Percentiles rank a stretch among this genome's conserved stretches.
These are phyloP conservation scores for Alcedo atthis DNA, from an alignment of 2,797 vertebrate species.

Conservation along the genomic window DNA sequence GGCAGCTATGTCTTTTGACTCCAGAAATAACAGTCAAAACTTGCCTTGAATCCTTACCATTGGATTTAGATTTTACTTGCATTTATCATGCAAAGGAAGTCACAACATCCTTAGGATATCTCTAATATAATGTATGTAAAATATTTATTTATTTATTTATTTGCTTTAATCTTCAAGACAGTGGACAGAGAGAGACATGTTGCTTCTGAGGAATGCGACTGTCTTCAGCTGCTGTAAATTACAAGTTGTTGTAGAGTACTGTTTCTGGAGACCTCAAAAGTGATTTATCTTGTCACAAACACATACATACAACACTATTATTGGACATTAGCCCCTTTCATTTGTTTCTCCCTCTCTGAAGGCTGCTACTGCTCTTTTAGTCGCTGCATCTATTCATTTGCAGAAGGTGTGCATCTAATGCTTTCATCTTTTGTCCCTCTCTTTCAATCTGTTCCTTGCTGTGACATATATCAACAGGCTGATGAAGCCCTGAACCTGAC, in stretches of 20 bases:
- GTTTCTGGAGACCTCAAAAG: background rate
- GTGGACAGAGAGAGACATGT: background rate
- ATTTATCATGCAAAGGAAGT: background rate
- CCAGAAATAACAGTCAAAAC: background rate
- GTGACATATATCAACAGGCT: background rate
- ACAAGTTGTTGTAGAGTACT: background rate
- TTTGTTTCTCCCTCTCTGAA: background rate
- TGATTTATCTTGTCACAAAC: background rate
- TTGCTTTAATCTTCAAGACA: background rate
- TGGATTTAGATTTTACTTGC: background rate
- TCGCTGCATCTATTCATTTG: background rate
- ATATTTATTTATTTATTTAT: background rate
- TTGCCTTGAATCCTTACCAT: background rate
- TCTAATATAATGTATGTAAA: background rate
- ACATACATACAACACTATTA: background rate
- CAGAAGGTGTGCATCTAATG: background rate
- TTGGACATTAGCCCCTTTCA: background rate
- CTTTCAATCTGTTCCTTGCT: background rate
- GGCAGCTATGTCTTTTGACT: background rate
- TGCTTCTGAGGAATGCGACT: background rate
- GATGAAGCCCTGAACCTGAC: slow-evolving; percentile 6
- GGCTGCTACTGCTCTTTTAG: background rate
- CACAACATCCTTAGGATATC: background rate
- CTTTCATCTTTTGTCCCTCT: background rate
- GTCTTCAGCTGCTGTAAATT: background rate